Evolutionary conservation across 2,113 vertebrate species (phyloP).

Genomic region (Ceyx margarethae): DNA sequence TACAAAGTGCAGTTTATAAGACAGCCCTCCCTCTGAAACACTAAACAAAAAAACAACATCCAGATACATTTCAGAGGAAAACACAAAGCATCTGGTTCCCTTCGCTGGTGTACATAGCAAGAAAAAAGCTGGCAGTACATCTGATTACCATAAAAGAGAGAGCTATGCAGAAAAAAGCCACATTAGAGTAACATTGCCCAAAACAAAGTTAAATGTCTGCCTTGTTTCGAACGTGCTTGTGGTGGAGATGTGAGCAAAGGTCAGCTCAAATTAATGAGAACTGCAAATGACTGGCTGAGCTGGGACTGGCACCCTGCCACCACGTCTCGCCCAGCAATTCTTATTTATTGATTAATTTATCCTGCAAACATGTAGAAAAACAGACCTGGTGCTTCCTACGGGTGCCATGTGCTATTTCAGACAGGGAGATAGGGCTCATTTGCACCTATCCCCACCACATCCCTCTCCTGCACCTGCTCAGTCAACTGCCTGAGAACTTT

Average conservation of each 20-base stretch:
- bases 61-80: conserved; percentile 71
- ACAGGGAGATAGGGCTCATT: background rate
- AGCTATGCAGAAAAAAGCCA: conserved; percentile 73
- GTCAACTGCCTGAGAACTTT: too few relatives aligned
- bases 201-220: conserved; percentile 76
- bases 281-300: conserved; percentile 58
- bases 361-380: background rate
- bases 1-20: conserved; percentile 60
- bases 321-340: background rate
- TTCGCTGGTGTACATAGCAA: conserved; percentile 77
- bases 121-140: conserved; percentile 79
- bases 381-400: background rate
- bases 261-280: conserved; percentile 66
- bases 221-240: conserved; percentile 62
- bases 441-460: rapidly evolving
- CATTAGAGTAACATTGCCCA: conserved; percentile 71
- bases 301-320: conserved; percentile 24
- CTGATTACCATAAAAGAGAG: conserved; percentile 81
- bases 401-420: rapidly evolving
- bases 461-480: background rate
- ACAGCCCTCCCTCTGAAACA: conserved; percentile 69
- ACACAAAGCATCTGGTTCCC: conserved; percentile 79
- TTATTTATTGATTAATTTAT: conserved; percentile 26
- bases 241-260: conserved; percentile 65
- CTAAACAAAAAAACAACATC: conserved; percentile 78